Conservation (phyloP, 2,888 invertebrate species). For the Nephrotoma flavescens region DNA sequence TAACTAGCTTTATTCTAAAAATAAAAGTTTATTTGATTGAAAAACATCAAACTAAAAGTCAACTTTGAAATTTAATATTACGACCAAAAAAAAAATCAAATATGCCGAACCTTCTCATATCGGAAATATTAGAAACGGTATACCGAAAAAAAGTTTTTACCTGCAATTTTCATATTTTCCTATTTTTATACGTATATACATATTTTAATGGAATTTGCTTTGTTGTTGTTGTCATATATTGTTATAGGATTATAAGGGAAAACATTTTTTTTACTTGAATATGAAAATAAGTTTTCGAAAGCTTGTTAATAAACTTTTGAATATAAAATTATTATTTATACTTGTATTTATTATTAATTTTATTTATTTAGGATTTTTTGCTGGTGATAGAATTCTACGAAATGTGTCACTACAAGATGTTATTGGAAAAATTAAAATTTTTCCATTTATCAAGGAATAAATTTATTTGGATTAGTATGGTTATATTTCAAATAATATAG, state of each 20-base stretch:
- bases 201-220: neutral
- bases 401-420: neutral
- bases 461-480: too few species aligned
- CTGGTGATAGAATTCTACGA: neutral
- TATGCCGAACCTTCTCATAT: neutral
- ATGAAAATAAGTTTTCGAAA: neutral
- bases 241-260: neutral
- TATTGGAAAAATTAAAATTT: neutral
- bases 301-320: neutral
- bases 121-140: neutral
- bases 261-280: neutral
- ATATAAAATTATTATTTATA: neutral
- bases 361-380: neutral
- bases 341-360: neutral
- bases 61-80: neutral
- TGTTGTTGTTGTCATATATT: neutral
- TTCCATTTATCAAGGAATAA: neutral
- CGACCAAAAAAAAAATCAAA: neutral
- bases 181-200: neutral
- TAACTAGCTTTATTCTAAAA: neutral
- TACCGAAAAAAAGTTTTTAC: neutral
- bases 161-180: neutral
- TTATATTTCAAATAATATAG: too few species aligned
- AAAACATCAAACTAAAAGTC: neutral
- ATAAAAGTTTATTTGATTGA: neutral